These are phyloP conservation scores for Zeuzera pyrina DNA, from an alignment of 2,888 invertebrate genomes.

Conservation along the genomic window DNA sequence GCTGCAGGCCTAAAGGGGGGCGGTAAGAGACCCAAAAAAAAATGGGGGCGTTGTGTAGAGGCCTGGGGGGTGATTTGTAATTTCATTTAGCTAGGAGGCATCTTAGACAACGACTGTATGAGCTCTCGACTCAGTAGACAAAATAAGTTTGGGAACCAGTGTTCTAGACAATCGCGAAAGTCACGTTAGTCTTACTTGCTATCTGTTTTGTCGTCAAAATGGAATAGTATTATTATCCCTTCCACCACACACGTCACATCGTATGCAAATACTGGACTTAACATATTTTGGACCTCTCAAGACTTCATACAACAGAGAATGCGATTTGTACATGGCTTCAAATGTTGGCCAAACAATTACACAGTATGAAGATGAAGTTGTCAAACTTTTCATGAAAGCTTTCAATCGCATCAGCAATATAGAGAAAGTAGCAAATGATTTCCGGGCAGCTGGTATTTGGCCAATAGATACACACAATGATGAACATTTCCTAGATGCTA, in stretches of 20 bases:
- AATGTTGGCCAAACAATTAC: not conserved
- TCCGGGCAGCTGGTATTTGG: no score
- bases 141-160: no score
- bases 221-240: conserved; percentile 17
- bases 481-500: not conserved
- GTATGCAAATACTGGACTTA: conserved; percentile 17
- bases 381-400: not conserved
- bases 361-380: not conserved
- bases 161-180: conserved; percentile 19
- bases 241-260: conserved; percentile 23
- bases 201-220: conserved; percentile 14
- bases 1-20: no score
- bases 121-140: no score
- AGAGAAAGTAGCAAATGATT: conserved; percentile 2
- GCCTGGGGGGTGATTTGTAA: no score
- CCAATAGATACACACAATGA: no score
- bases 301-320: conserved; percentile 17
- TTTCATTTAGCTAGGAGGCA: no score
- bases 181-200: conserved; percentile 16
- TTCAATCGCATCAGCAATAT: conserved; percentile 3
- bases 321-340: conserved; percentile 15
- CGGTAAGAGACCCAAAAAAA: no score
- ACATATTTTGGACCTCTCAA: conserved; percentile 23
- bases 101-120: no score
- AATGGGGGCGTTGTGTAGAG: no score